Evolutionary conservation across 2,888 invertebrate species (phyloP), one percentile per base, ranked within the genome.

Genomic region (Tyria jacobaeae): DNA sequence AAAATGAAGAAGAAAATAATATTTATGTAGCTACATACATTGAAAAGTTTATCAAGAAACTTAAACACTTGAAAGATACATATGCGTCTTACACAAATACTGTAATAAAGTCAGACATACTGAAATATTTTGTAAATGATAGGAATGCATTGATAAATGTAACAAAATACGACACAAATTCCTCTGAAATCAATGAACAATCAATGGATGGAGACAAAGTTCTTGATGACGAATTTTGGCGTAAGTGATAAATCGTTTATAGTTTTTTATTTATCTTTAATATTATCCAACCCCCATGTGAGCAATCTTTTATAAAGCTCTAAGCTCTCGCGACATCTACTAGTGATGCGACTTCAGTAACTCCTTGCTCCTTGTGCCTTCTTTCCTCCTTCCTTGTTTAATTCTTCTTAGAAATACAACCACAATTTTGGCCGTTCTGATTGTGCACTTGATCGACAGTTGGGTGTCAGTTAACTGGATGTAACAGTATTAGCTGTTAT

Each of bases 151-250:
- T 35, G 15, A 35, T 12, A 0, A 53, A 63, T 57, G 7, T 31
- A 17, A 50, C 57, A n/a, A 37, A 69, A 14, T 64, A 76, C 17
- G 66, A 64, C 56, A 41, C 75, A 44, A 68, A 55, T 34, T 21
- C 44, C 1, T 27, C 17, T 21, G 21, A 14, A 34, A 37, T n/a
- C 25, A 31, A 55, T 15, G 14, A 31, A 21, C 9, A 44, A 34
- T 31, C 3, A 14, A 14, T 31, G 7, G 31, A 34, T 15, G 54
- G 44, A 44, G 9, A 34, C 17, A 2, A 21, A 15, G 2, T 44
- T 21, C 14, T 68, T 31, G 80, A 81, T 37, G 78, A 66, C 64
- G 87, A 87, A 37, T 83, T 83, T 73, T 91, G 90, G 89, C 70
- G 89, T 89, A 74, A 85, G 82, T 71, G 4, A 12, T 37, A n/a